A percentile compares a stretch with the other conserved stretches of the same genome.
Conservation (phyloP, 2,113 vertebrate species). For the Zosterops japonicus region DNA sequence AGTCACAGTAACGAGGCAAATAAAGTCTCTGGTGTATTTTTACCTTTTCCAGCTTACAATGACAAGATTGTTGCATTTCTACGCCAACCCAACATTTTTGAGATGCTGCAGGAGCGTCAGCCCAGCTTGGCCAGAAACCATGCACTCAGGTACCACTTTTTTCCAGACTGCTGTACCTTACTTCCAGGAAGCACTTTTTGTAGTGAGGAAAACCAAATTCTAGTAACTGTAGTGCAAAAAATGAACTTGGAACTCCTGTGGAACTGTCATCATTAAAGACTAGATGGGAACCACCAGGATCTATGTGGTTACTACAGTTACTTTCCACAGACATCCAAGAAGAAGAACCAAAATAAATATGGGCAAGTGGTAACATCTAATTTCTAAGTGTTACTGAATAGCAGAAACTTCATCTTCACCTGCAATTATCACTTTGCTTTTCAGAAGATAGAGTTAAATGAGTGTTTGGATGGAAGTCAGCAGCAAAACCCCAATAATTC, state of each 20-base stretch:
- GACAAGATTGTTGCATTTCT: constrained; percentile 99
- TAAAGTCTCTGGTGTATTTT: neutral
- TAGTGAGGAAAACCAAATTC: neutral
- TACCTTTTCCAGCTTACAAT: constrained; percentile 86
- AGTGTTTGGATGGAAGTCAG: neutral
- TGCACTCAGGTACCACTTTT: constrained; percentile 82
- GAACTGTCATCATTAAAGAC: neutral
- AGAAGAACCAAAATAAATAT: neutral
- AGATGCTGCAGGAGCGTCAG: constrained; percentile 95
- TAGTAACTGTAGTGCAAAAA: neutral
- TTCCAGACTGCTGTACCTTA: neutral
- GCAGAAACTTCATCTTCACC: neutral
- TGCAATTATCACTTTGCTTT: neutral
- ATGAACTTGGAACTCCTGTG: neutral
- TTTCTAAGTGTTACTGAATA: neutral
- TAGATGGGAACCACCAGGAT: neutral
- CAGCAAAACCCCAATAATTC: neutral
- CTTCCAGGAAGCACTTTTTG: neutral
- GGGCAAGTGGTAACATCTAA: neutral
- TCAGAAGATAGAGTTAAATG: neutral
- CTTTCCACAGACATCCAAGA: neutral
- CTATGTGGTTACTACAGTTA: neutral
- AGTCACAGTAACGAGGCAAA: neutral
- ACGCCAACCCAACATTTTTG: constrained; percentile 95
- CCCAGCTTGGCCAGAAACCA: constrained; percentile 92